Evolutionary conservation across 2,888 invertebrate genomes (phyloP).

Genomic region (Ariolimax columbianus): DNA sequence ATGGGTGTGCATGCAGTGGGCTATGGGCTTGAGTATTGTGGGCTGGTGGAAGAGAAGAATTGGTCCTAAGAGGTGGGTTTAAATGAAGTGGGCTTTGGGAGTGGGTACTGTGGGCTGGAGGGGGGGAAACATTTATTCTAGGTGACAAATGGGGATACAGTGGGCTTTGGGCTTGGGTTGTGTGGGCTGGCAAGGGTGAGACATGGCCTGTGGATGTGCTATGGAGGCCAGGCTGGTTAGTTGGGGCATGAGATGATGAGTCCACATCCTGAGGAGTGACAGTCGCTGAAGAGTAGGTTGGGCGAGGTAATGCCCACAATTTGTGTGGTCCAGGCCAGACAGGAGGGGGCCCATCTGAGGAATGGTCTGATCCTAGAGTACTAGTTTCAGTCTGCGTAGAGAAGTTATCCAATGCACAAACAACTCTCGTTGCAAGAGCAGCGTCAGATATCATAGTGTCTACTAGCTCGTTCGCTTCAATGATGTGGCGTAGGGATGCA

Average conservation of each 20-base stretch:
- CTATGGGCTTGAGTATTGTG: background rate
- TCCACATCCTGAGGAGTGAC: background rate
- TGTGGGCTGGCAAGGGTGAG: background rate
- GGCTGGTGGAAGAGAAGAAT: background rate
- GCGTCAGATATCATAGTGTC: background rate
- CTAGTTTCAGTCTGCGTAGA: background rate
- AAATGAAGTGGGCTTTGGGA: background rate
- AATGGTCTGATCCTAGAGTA: background rate
- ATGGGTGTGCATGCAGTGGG: background rate
- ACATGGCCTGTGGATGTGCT: background rate
- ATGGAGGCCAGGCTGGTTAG: background rate
- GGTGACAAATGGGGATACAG: background rate
- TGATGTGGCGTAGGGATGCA: background rate
- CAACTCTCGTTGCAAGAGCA: background rate
- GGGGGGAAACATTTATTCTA: background rate
- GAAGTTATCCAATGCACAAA: background rate
- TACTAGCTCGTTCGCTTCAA: background rate
- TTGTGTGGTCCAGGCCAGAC: background rate
- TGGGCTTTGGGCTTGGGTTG: background rate
- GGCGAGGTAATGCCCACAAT: background rate
- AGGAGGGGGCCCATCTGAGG: background rate
- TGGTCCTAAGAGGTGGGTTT: background rate
- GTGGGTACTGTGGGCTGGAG: background rate
- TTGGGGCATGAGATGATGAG: background rate
- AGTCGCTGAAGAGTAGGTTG: background rate